Conservation (phyloP, 2,113 vertebrate species). For the Pogona vitticeps region DNA sequence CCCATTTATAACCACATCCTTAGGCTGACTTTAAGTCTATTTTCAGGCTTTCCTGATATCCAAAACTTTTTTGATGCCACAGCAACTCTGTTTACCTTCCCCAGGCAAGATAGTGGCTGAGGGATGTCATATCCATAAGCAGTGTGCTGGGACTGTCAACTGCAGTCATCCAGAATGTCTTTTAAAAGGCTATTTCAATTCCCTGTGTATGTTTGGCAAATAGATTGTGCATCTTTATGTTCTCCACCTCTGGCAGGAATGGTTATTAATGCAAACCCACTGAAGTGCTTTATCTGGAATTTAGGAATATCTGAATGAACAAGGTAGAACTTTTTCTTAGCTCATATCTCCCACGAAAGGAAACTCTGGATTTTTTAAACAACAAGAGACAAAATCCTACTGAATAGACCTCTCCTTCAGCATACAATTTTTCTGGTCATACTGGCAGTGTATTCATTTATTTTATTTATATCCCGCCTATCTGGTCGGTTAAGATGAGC, state of each 20-base stretch:
- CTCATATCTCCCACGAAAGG: too few species aligned
- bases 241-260: constrained; percentile 21
- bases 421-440: background rate
- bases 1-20: background rate
- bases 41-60: background rate
- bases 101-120: constrained; percentile 1
- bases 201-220: constrained; percentile 44
- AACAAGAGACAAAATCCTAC: background rate
- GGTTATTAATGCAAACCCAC: constrained; percentile 26
- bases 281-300: constrained; percentile 45
- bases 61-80: constrained; percentile 13
- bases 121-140: background rate
- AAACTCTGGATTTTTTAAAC: background rate
- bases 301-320: constrained; percentile 2
- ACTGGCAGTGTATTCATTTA: too few species aligned
- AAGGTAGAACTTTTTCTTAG: background rate
- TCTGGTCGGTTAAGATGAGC: too few species aligned
- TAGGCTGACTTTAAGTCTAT: background rate
- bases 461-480: too few species aligned
- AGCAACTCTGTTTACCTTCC: background rate
- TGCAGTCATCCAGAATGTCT: constrained; percentile 42
- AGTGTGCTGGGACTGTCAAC: constrained; percentile 32
- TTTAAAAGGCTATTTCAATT: constrained; percentile 48
- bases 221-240: background rate
- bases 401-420: background rate